Evolutionary conservation across 2,113 vertebrate species (phyloP).

Genomic region (Melanotaenia duboulayi): DNA sequence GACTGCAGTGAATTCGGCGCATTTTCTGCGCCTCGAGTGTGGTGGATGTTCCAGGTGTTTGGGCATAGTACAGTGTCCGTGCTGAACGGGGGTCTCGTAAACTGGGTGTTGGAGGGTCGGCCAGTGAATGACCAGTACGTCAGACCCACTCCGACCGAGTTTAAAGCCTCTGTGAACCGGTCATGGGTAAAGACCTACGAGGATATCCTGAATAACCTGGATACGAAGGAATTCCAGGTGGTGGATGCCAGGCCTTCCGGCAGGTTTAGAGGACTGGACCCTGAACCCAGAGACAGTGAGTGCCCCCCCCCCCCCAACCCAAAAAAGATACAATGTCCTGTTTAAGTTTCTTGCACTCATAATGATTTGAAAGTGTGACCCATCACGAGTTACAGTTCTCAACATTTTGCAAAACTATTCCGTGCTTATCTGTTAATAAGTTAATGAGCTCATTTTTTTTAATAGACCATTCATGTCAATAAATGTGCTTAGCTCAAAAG

Average conservation of each 20-base stretch:
- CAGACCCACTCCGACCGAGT: slow-evolving; percentile 73
- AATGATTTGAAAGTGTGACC: too few species aligned
- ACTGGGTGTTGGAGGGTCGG: slow-evolving; percentile 86
- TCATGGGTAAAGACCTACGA: slow-evolving; percentile 86
- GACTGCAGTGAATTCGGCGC: slow-evolving; percentile 91
- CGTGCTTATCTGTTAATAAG: too few species aligned
- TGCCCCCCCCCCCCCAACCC: too few species aligned
- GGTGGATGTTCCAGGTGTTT: slow-evolving; percentile 97
- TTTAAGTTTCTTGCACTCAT: not conserved
- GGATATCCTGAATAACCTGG: slow-evolving; percentile 89
- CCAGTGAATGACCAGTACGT: slow-evolving; percentile 70
- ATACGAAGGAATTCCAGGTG: slow-evolving; percentile 84
- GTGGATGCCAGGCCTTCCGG: slow-evolving; percentile 88
- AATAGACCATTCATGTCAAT: too few species aligned
- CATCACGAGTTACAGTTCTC: too few species aligned
- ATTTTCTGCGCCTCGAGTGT: slow-evolving; percentile 90
- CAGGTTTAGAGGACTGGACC: slow-evolving; percentile 88
- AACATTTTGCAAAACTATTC: too few species aligned
- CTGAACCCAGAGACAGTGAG: slow-evolving; percentile 92
- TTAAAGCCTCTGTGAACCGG: slow-evolving; percentile 80
- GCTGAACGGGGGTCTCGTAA: slow-evolving; percentile 88
- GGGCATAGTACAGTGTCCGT: slow-evolving; percentile 90
- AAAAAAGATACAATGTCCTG: not conserved
- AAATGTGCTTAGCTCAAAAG: too few species aligned
- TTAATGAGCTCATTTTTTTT: too few species aligned